phyloP scores from a whole-genome alignment of 2,113 vertebrate species.

The Aegithalos caudatus region DNA sequence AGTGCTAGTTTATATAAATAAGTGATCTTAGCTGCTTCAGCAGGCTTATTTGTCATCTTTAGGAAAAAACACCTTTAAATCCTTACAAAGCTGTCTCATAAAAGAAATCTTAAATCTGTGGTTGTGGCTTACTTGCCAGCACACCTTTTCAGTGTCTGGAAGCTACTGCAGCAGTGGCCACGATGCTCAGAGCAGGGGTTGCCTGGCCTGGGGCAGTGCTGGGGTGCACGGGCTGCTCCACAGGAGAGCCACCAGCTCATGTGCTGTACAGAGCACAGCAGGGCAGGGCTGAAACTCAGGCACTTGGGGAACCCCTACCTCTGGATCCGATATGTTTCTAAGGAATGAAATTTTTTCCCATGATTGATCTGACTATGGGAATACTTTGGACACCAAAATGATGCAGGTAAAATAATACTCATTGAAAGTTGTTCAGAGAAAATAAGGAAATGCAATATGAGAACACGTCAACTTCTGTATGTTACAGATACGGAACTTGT shows the following conservation, averaged over 20 bases:
- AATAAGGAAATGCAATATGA: conserved; percentile 56
- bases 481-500: conserved; percentile 28
- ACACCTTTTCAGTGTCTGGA: background rate
- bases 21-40: background rate
- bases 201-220: background rate
- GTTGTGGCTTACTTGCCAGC: background rate
- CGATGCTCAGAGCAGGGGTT: background rate
- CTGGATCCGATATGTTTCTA: background rate
- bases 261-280: background rate
- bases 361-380: conserved; percentile 32
- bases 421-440: conserved; percentile 27
- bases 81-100: background rate
- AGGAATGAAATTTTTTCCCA: conserved; percentile 23
- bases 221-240: background rate
- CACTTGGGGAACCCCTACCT: background rate
- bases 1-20: conserved; percentile 16
- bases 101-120: background rate
- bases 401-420: conserved; percentile 59
- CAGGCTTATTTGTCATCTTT: background rate
- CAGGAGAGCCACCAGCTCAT: background rate
- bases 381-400: background rate
- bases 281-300: background rate
- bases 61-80: conserved; percentile 6
- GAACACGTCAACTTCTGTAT: conserved; percentile 33
- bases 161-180: background rate